phyloP scores from a whole-genome alignment of 2,797 vertebrate species.

The Sebastiscus albofasciatus region DNA sequence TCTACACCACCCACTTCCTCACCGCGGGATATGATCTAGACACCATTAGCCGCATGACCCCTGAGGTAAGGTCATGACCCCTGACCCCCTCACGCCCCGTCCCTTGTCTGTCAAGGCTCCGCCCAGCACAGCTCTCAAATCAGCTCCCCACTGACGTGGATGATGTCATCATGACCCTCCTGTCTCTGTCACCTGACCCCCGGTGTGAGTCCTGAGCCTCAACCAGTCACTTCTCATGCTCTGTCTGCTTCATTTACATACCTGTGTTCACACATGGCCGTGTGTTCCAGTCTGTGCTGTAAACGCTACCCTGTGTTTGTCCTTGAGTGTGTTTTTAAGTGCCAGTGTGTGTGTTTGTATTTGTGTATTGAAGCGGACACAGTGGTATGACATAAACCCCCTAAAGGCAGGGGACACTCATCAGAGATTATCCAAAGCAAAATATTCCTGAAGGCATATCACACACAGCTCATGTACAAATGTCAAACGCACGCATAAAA shows the following conservation, averaged over 20 bases:
- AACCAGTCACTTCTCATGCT: constrained; percentile 65
- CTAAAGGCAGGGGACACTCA: constrained; percentile 39
- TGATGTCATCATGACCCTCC: constrained; percentile 78
- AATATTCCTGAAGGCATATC: constrained; percentile 43
- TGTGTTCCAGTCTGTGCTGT: constrained; percentile 49
- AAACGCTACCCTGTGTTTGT: constrained; percentile 48
- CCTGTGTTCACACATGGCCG: constrained; percentile 56
- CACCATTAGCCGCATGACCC: constrained; percentile 96
- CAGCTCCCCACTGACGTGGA: constrained; percentile 70
- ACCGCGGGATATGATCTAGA: constrained; percentile 96
- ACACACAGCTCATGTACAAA: constrained; percentile 28
- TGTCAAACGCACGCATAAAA: constrained; percentile 26
- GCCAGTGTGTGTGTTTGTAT: constrained; percentile 23
- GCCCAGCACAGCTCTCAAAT: constrained; percentile 66
- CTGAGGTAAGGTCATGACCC: constrained; percentile 89
- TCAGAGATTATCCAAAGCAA: constrained; percentile 46
- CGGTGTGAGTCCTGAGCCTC: constrained; percentile 75
- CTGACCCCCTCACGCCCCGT: constrained; percentile 62
- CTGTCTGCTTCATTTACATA: constrained; percentile 64
- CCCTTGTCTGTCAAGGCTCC: constrained; percentile 75
- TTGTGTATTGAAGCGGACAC: constrained; percentile 48
- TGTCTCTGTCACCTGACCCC: constrained; percentile 77
- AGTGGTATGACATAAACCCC: constrained; percentile 44
- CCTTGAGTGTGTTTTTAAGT: constrained; percentile 36
- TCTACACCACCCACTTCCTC: constrained; percentile 97